These are phyloP conservation scores for Melanotaenia duboulayi DNA, from an alignment of 2,113 vertebrate genomes.

Conservation along the genomic window DNA sequence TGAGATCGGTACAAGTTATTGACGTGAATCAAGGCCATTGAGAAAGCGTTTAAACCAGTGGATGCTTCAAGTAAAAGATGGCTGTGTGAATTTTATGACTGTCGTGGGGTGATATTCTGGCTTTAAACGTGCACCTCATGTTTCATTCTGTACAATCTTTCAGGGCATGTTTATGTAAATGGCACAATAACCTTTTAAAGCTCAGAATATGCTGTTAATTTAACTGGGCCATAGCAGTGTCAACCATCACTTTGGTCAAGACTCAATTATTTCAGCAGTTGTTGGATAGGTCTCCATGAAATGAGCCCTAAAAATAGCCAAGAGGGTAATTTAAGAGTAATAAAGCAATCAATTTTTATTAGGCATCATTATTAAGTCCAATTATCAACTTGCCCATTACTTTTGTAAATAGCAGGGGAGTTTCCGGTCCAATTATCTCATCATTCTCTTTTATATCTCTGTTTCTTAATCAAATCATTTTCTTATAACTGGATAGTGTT, in stretches of 20 bases:
- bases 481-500: not conserved
- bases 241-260: not conserved
- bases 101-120: not conserved
- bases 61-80: not conserved
- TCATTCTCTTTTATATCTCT: not conserved
- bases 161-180: not conserved
- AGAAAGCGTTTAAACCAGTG: constrained; percentile 8
- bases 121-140: not conserved
- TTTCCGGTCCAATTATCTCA: not conserved
- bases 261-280: not conserved
- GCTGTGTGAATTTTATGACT: not conserved
- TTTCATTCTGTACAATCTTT: not conserved
- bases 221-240: not conserved
- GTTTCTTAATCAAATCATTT: not conserved
- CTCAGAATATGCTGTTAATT: not conserved
- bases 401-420: too few relatives aligned
- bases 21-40: constrained; percentile 22
- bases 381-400: not conserved
- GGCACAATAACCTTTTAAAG: constrained; percentile 1
- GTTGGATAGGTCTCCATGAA: not conserved
- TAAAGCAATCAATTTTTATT: not conserved
- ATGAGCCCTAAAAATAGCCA: not conserved
- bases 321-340: not conserved
- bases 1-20: constrained; percentile 7
- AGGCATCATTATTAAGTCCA: not conserved